Base-by-base conservation (phyloP, 1,140 invertebrate genomes). In the Drosophila bipectinata region DNA sequence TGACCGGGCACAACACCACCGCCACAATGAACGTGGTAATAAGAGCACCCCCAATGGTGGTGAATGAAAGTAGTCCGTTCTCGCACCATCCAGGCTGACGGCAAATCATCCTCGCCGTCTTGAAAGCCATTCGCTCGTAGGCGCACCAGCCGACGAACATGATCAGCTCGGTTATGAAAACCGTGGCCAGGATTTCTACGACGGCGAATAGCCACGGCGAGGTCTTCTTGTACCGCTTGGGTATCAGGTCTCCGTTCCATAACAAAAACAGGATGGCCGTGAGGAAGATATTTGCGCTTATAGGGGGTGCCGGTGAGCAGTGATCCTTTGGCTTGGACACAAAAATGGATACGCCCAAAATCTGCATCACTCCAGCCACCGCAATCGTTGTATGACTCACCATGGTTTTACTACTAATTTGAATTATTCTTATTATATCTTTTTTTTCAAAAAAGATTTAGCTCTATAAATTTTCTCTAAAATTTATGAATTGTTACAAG, bases 371-470 rank as follows among this genome's bases (percentile, higher is more conserved):
- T 26, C 39, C 59, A 8, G 62, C 24, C n/a, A 28, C 37, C 52
- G 45, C 47, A 45, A 81, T 77, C 12, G 78, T 37, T 14, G 21
- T 53, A 45, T 45, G 49, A 30, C 61, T 77, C 28, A 77, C 78
- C 78, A 81, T 81, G 26, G 44, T 49, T 3, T 0, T 1, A 9
- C 14, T 48, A 14, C 18, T 1, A 37, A 15, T 44, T 44, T 72
- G 4, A 30, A 7, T 49, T 44, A 18, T 18, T 4, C 2, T 18
- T 45, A 15, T n/a, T 30, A 28, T 28, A 21, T n/a, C 28, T 8
- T 10, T 0, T 8, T 3, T 8, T 44, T 12, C 34, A 1, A 41
- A 8, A n/a, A 51, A 32, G 63, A 21, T 63, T 52, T 18, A n/a
- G 18, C 41, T 49, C 2, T 8, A 3, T 18, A 32, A 30, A 26